These are phyloP conservation scores for Nymphicus hollandicus DNA, from an alignment of 2,113 vertebrate species.

Conservation along the genomic window DNA sequence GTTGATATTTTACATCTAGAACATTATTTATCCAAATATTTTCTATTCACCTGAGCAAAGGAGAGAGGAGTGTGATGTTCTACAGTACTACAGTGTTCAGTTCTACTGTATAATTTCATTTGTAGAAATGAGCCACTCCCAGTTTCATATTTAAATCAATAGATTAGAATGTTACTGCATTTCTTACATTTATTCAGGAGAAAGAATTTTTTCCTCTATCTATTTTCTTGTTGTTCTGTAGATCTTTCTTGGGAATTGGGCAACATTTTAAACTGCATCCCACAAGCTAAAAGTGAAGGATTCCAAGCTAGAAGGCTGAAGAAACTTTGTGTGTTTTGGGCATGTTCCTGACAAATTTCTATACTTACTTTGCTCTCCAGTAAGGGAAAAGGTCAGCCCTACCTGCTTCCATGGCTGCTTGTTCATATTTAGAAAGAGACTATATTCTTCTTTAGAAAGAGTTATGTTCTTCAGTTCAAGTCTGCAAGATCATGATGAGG, in stretches of 20 bases:
- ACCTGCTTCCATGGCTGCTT: not conserved
- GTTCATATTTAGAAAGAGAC: not conserved
- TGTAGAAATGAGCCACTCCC: not conserved
- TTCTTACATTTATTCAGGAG: not conserved
- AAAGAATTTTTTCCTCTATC: not conserved
- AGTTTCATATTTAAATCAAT: not conserved
- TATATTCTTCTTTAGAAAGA: not conserved
- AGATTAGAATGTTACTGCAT: not conserved
- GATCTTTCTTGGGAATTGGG: not conserved
- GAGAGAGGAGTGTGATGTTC: not conserved
- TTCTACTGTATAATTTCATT: not conserved
- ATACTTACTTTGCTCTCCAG: not conserved
- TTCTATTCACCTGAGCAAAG: not conserved
- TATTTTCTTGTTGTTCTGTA: not conserved
- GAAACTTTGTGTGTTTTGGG: not conserved
- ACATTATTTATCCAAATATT: not conserved
- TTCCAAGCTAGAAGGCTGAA: not conserved
- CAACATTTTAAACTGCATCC: not conserved
- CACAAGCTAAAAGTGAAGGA: not conserved
- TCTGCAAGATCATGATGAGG: not conserved
- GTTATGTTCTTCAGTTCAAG: not conserved
- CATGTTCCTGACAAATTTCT: not conserved
- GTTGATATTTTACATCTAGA: not conserved
- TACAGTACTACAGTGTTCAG: not conserved
- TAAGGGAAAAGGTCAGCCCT: not conserved